Evolutionary conservation across 1,140 invertebrate genomes (phyloP).

Genomic region (Planococcus citri): DNA sequence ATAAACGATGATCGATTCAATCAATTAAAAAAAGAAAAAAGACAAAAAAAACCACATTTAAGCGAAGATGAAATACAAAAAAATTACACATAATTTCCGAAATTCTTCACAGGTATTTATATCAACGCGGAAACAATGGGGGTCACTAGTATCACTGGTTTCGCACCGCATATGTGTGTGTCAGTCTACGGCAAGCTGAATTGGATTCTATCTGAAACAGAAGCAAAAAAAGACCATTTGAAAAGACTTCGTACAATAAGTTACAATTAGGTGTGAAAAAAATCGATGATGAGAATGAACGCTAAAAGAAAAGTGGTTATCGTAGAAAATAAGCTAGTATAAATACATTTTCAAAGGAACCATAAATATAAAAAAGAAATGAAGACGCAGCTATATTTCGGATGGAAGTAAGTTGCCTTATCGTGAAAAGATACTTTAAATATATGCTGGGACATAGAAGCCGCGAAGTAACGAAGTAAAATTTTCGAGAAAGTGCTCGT

Average conservation of each 20-base stretch:
- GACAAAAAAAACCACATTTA: not conserved
- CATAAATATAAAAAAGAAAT: conserved; percentile 7
- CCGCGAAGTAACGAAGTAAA: conserved; percentile 2
- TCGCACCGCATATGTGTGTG: not conserved
- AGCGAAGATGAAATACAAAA: not conserved
- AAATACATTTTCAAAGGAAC: not conserved
- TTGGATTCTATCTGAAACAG: conserved; percentile 12
- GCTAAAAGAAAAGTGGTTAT: not conserved
- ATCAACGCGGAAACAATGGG: not conserved
- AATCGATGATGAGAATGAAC: not conserved
- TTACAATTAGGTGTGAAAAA: not conserved
- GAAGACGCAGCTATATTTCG: not conserved
- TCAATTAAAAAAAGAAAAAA: not conserved
- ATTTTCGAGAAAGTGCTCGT: conserved; percentile 1
- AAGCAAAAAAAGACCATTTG: not conserved
- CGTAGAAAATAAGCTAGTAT: not conserved
- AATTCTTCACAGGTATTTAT: too few relatives aligned
- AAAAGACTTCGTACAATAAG: too few relatives aligned
- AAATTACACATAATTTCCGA: not conserved
- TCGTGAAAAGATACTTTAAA: not conserved
- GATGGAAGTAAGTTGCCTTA: not conserved
- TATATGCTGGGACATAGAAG: not conserved
- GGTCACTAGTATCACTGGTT: conserved; percentile 13
- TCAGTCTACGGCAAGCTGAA: conserved; percentile 14
- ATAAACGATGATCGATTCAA: not conserved